Percentiles rank a stretch among this genome's conserved stretches.
These are phyloP conservation scores for Chaetodon auriga DNA, from an alignment of 2,113 vertebrate genomes.

Conservation along the genomic window DNA sequence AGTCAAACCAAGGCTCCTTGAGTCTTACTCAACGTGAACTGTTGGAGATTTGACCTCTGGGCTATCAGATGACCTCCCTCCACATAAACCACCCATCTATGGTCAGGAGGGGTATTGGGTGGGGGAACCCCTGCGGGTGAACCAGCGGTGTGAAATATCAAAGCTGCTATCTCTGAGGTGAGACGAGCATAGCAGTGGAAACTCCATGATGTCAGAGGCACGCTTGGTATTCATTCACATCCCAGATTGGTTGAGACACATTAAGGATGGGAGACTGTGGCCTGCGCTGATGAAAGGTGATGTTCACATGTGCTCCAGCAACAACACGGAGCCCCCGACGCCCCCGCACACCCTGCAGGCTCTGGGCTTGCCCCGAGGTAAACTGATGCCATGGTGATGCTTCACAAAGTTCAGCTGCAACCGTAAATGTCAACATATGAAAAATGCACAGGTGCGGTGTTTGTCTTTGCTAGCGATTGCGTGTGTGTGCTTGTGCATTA, in stretches of 20 bases:
- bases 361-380: slow-evolving; percentile 43
- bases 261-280: slow-evolving; percentile 45
- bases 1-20: background rate
- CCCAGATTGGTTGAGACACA: slow-evolving; percentile 66
- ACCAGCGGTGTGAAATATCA: slow-evolving; percentile 76
- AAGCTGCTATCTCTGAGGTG: slow-evolving; percentile 67
- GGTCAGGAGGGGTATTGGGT: slow-evolving; percentile 72
- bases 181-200: slow-evolving; percentile 76
- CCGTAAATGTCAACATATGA: slow-evolving; percentile 63
- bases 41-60: slow-evolving; percentile 55
- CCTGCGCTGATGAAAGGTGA: slow-evolving; percentile 62
- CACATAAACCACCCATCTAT: slow-evolving; percentile 72
- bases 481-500: background rate
- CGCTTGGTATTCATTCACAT: slow-evolving; percentile 48
- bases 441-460: slow-evolving; percentile 3
- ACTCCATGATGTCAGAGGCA: slow-evolving; percentile 81
- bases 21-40: slow-evolving; percentile 12
- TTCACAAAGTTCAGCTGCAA: slow-evolving; percentile 52
- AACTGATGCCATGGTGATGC: slow-evolving; percentile 51
- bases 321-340: slow-evolving; percentile 29
- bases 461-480: slow-evolving; percentile 2
- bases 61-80: slow-evolving; percentile 39
- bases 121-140: slow-evolving; percentile 75
- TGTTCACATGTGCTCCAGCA: slow-evolving; percentile 44
- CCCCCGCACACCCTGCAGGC: background rate